Percentiles rank a stretch among this genome's conserved stretches.
Conservation (phyloP, 2,113 vertebrate species). For the Theristicus caerulescens region DNA sequence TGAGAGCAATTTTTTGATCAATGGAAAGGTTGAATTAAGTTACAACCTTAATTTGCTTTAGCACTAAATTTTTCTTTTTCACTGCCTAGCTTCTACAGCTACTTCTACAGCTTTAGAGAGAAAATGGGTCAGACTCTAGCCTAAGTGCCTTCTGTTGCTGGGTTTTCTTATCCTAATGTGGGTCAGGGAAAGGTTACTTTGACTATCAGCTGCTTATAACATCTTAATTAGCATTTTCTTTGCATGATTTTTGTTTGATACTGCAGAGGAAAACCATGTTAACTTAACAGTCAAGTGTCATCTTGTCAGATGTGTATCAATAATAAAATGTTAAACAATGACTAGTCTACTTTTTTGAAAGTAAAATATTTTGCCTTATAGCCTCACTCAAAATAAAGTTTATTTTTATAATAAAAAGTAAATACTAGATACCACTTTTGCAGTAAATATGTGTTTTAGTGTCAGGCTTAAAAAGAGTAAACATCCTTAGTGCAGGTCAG, state of each 20-base stretch:
- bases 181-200: slow-evolving; percentile 42
- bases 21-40: not conserved
- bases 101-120: not conserved
- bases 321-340: not conserved
- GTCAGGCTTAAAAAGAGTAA: not conserved
- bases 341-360: not conserved
- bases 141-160: slow-evolving; percentile 41
- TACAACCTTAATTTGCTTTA: not conserved
- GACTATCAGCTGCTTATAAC: not conserved
- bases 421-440: not conserved
- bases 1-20: not conserved
- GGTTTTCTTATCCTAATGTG: slow-evolving; percentile 41
- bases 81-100: not conserved
- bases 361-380: not conserved
- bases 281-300: not conserved
- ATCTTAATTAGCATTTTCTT: slow-evolving; percentile 41
- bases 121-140: slow-evolving; percentile 2
- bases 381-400: not conserved
- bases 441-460: not conserved
- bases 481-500: not conserved
- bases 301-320: not conserved
- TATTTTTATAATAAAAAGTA: not conserved
- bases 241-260: slow-evolving; percentile 9
- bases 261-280: not conserved
- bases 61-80: not conserved